Evolutionary conservation across 2,888 invertebrate species (phyloP).

Genomic region (Spodoptera littoralis): DNA sequence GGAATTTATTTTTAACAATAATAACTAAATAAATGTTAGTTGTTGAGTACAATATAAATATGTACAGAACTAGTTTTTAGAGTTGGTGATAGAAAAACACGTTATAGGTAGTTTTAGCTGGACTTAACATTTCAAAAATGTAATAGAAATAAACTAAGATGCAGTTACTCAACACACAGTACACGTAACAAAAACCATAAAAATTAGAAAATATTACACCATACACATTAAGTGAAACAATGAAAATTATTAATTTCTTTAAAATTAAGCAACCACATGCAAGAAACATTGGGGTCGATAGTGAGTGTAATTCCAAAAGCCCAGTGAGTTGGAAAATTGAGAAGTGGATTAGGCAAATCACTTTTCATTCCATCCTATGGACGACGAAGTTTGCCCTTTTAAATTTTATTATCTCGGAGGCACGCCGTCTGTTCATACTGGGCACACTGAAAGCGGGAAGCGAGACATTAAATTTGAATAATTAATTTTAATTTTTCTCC

Average conservation of each 20-base stretch:
- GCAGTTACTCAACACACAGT: neutral
- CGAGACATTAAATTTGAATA: conserved; percentile 56
- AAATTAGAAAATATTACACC: too few species aligned
- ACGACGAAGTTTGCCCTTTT: conserved; percentile 86
- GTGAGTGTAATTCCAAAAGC: conserved; percentile 72
- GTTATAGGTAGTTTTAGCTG: too few species aligned
- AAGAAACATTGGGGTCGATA: conserved; percentile 66
- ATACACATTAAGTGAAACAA: too few species aligned
- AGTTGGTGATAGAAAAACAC: too few species aligned
- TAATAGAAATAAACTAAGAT: too few species aligned
- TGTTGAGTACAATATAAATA: too few species aligned
- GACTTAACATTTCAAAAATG: too few species aligned
- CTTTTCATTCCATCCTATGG: conserved; percentile 84
- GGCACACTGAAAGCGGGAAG: conserved; percentile 53
- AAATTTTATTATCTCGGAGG: conserved; percentile 85
- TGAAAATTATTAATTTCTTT: conserved; percentile 12
- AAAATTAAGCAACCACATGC: conserved; percentile 37
- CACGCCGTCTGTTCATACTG: conserved; percentile 61
- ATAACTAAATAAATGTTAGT: too few species aligned
- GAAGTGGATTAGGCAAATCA: conserved; percentile 88
- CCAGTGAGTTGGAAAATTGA: conserved; percentile 86
- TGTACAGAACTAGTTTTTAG: too few species aligned
- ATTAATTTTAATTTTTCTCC: conserved; percentile 42
- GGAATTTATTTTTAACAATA: too few species aligned
- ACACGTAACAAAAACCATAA: neutral